Evolutionary conservation across 2,797 vertebrate species (phyloP).

Genomic region (Hippocampus kuda): DNA sequence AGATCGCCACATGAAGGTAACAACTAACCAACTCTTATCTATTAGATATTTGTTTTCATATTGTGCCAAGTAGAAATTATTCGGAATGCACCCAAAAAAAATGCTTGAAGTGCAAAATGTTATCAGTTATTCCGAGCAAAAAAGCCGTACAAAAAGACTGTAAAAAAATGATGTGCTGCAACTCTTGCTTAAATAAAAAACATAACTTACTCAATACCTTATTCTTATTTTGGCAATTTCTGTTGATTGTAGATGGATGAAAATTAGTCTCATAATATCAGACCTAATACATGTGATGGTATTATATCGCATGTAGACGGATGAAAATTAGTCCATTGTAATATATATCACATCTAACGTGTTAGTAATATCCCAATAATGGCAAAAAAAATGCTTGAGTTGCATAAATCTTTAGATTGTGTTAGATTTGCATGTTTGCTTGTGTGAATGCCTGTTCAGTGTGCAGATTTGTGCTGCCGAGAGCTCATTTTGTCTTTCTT

Average conservation of each 20-base stretch:
- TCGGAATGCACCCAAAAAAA: conserved; percentile 53
- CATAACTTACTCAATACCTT: conserved; percentile 55
- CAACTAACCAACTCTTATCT: conserved; percentile 71
- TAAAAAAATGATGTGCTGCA: conserved; percentile 63
- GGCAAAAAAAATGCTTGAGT: conserved; percentile 52
- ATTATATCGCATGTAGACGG: not conserved
- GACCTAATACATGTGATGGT: not conserved
- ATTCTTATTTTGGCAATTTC: conserved; percentile 49
- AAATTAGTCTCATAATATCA: conserved; percentile 46
- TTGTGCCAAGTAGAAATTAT: conserved; percentile 61
- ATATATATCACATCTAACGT: conserved; percentile 1
- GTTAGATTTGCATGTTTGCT: conserved; percentile 44
- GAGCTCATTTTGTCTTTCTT: conserved; percentile 51
- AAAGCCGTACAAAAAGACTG: conserved; percentile 54
- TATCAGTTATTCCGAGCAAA: conserved; percentile 59
- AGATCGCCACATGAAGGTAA: conserved; percentile 76
- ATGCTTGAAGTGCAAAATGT: conserved; percentile 53
- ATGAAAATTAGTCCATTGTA: not conserved
- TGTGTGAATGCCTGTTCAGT: not conserved
- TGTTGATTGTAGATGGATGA: conserved; percentile 52
- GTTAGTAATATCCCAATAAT: conserved; percentile 32
- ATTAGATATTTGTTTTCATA: conserved; percentile 57
- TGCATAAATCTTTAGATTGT: conserved; percentile 54
- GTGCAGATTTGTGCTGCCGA: conserved; percentile 6
- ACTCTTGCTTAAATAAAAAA: conserved; percentile 65